phyloP scores from a whole-genome alignment of 2,797 vertebrate species.

The Myotis findleyi region DNA sequence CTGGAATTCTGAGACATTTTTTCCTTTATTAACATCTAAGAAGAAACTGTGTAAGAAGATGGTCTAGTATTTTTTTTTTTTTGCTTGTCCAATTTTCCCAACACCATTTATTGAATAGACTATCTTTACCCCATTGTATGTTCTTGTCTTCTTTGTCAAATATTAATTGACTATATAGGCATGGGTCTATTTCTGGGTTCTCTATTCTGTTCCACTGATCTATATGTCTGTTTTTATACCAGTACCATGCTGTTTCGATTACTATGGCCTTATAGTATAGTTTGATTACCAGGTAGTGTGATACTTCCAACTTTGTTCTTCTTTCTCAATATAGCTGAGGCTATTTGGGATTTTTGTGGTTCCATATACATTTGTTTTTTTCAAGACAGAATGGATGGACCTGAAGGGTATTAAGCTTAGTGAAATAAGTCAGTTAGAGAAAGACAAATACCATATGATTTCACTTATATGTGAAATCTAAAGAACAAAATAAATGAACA shows the following conservation, averaged over 20 bases:
- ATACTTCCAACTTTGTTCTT: not conserved
- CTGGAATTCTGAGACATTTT: constrained; percentile 19
- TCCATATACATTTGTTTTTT: not conserved
- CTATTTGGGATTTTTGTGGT: not conserved
- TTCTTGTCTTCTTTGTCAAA: not conserved
- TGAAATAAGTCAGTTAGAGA: not conserved
- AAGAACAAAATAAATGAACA: not conserved
- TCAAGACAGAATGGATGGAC: not conserved
- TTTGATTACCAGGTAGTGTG: not conserved
- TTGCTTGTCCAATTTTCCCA: not conserved
- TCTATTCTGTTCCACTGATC: not conserved
- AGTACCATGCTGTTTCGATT: not conserved
- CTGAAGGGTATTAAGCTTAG: not conserved
- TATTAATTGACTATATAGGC: not conserved
- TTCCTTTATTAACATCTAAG: constrained; percentile 43
- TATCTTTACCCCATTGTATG: not conserved
- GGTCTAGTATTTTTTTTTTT: not conserved
- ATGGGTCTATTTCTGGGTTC: not conserved
- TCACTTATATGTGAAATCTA: not conserved
- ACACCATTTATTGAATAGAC: not conserved
- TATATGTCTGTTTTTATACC: not conserved
- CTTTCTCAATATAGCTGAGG: not conserved
- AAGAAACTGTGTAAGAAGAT: not conserved
- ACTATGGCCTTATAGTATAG: not conserved
- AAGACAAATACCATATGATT: not conserved